A percentile compares a stretch with the other conserved stretches of the same genome.
Conservation (phyloP, 2,113 vertebrate genomes). For the Leucopsar rothschildi region DNA sequence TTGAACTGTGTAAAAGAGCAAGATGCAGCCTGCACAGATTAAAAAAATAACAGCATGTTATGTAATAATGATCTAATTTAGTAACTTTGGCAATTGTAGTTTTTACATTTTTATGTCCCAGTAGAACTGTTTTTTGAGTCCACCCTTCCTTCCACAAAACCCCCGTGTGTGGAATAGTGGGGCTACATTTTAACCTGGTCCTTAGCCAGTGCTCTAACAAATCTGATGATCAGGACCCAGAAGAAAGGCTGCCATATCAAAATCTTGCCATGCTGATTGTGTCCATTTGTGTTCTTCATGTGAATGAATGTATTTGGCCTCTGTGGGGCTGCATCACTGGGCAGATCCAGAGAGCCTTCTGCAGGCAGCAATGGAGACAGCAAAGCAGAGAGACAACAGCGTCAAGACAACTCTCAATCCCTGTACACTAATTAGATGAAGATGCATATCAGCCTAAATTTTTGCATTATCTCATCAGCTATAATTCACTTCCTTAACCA, state of each 20-base stretch:
- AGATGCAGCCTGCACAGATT: background rate
- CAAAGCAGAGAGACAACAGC: background rate
- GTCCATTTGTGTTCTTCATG: background rate
- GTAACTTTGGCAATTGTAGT: background rate
- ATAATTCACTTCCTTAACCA: background rate
- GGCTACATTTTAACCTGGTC: background rate
- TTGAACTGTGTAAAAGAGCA: background rate
- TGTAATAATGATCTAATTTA: background rate
- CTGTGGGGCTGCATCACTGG: background rate
- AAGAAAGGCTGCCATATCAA: background rate
- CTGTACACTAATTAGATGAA: background rate
- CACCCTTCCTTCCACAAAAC: background rate
- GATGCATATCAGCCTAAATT: background rate
- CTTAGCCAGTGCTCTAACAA: background rate
- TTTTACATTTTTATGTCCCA: background rate
- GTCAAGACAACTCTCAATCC: background rate
- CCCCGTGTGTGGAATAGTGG: rapidly evolving
- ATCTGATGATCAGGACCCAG: background rate
- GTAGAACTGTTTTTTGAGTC: background rate
- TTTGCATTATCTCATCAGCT: background rate
- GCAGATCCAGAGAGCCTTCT: background rate
- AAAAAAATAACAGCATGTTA: background rate
- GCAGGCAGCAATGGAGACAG: background rate
- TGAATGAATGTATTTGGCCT: background rate
- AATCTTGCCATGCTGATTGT: background rate